phyloP scores from a whole-genome alignment of 35 echinoderm and acorn worm genomes.

The Antedon bifida region DNA sequence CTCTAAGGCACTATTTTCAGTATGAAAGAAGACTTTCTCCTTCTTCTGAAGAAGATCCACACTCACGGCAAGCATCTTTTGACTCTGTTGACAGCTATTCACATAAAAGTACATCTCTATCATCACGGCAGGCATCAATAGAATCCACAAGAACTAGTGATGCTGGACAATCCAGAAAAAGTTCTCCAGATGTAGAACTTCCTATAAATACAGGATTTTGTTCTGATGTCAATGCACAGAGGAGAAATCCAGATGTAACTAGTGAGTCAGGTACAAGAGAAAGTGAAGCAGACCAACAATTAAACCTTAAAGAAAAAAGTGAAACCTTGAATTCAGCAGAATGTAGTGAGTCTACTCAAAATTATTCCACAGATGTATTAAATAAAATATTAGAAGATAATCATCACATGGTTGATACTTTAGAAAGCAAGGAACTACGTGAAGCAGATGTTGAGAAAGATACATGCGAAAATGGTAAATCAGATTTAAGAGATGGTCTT shows the following conservation, averaged over 20 bases:
- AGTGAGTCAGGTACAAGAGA: not conserved
- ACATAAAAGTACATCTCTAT: conserved; percentile 79
- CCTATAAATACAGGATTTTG: not conserved
- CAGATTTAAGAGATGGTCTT: not conserved
- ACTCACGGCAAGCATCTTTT: conserved; percentile 55
- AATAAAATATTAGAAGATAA: not conserved
- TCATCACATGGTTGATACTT: not conserved
- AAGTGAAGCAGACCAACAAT: not conserved
- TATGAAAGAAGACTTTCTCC: not conserved
- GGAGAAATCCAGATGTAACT: not conserved
- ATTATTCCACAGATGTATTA: not conserved
- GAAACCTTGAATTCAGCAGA: not conserved
- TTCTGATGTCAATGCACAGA: not conserved
- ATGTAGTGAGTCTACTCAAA: not conserved
- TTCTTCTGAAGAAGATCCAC: conserved; percentile 1
- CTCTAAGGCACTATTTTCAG: not conserved
- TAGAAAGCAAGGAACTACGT: not conserved
- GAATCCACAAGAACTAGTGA: not conserved
- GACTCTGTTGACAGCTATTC: conserved; percentile 69
- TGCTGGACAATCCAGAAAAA: not conserved
- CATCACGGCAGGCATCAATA: conserved; percentile 17
- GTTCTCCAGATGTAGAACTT: not conserved
- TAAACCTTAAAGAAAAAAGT: not conserved
- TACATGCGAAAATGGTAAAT: not conserved
- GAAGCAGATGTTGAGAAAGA: not conserved